Evolutionary conservation across 2,797 vertebrate species (phyloP).

Genomic region (Lophotriccus pileatus): DNA sequence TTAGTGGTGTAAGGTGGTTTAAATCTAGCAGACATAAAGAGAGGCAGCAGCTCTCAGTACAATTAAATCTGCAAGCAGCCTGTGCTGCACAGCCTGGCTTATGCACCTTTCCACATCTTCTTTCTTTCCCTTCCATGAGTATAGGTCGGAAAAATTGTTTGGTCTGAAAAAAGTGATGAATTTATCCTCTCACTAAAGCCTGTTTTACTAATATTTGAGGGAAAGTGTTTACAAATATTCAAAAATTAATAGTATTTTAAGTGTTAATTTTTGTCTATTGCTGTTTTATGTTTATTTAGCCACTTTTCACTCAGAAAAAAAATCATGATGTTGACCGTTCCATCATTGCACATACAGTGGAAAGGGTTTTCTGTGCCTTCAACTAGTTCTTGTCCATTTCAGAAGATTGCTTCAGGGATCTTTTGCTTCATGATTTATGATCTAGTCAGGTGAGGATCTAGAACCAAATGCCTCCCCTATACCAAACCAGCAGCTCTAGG

Average conservation of each 20-base stretch:
- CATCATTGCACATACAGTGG: not conserved
- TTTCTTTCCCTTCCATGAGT: not conserved
- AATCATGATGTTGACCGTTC: not conserved
- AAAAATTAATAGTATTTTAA: not conserved
- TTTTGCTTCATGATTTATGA: not conserved
- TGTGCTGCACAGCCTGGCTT: not conserved
- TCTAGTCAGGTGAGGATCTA: not conserved
- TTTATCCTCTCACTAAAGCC: not conserved
- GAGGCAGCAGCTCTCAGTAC: slow-evolving; percentile 6
- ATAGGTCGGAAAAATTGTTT: not conserved
- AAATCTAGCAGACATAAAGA: slow-evolving; percentile 51
- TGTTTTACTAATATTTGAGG: not conserved
- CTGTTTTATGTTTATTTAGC: not conserved
- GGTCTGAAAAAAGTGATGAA: not conserved
- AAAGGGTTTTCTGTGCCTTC: not conserved
- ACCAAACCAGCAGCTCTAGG: not conserved
- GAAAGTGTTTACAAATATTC: not conserved
- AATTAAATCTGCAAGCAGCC: slow-evolving; percentile 36
- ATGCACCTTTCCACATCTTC: not conserved
- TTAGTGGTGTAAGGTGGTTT: slow-evolving; percentile 13
- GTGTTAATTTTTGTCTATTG: not conserved
- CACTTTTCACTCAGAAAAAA: not conserved
- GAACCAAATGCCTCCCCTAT: not conserved
- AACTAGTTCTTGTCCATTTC: not conserved
- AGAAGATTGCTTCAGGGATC: not conserved